Evolutionary conservation across 2,888 invertebrate genomes (phyloP).

Genomic region (Drosophila kanekoi): DNA sequence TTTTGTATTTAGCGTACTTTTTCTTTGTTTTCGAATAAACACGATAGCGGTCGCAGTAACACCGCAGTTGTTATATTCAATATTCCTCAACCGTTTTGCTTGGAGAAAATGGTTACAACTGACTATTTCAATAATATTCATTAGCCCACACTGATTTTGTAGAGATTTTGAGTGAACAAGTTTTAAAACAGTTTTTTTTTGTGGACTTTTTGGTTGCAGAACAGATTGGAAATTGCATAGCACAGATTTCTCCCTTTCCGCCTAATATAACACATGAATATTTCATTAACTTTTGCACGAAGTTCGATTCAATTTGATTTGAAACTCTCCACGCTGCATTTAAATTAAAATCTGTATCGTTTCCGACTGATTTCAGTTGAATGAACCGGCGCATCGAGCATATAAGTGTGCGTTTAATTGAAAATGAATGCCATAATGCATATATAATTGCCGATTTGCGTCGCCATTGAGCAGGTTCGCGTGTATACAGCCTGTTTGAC

Average conservation of each 20-base stretch:
- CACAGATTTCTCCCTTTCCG: neutral
- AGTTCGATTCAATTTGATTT: neutral
- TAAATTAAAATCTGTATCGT: constrained; percentile 12
- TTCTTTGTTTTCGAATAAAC: constrained; percentile 14
- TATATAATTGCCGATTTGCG: constrained; percentile 46
- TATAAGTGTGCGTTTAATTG: constrained; percentile 31
- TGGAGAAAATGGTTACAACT: neutral
- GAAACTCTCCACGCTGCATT: constrained; percentile 2
- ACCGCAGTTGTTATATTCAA: neutral
- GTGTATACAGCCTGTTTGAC: constrained; percentile 40
- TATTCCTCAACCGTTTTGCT: neutral
- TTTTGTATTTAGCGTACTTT: constrained; percentile 30
- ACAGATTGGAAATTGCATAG: no score
- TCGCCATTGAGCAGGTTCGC: constrained; percentile 29
- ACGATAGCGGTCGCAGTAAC: neutral
- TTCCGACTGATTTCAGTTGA: constrained; percentile 38
- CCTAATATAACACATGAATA: no score
- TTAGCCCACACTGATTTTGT: neutral
- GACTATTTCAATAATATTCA: neutral
- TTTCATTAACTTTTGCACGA: neutral
- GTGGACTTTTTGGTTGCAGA: no score
- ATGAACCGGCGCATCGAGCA: constrained; percentile 19
- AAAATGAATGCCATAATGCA: constrained; percentile 30
- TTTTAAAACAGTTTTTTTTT: neutral
- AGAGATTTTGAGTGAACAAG: neutral